Conservation (phyloP, 2,888 invertebrate genomes). For the Ptychoptera albimana region DNA sequence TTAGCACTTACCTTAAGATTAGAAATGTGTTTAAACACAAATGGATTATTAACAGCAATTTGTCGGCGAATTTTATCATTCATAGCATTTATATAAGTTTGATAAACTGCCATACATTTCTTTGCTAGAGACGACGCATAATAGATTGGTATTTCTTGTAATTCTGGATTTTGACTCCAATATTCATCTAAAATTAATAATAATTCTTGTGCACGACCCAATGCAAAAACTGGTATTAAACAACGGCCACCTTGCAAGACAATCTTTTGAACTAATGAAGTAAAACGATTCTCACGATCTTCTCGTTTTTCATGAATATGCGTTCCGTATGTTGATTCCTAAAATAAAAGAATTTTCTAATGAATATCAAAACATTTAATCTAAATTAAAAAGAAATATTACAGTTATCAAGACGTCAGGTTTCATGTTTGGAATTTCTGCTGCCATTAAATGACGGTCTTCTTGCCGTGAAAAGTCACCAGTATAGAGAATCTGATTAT, state of each 20-base stretch:
- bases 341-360: constrained; percentile 28
- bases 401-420: constrained; percentile 90
- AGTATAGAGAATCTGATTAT: constrained; percentile 67
- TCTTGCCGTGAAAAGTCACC: constrained; percentile 98
- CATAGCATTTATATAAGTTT: constrained; percentile 99
- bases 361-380: too few relatives aligned
- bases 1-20: constrained; percentile 53
- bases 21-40: constrained; percentile 94
- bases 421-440: constrained; percentile 89
- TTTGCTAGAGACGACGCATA: constrained; percentile 98
- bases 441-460: constrained; percentile 97
- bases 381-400: constrained; percentile 26
- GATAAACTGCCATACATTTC: constrained; percentile 99
- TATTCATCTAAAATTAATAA: constrained; percentile 92
- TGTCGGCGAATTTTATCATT: constrained; percentile 92
- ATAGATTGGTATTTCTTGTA: constrained; percentile 98
- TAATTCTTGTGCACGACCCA: constrained; percentile 93
- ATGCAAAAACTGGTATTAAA: constrained; percentile 95
- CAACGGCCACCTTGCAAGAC: constrained; percentile 95
- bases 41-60: constrained; percentile 96
- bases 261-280: constrained; percentile 85
- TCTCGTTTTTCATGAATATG: constrained; percentile 98
- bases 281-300: constrained; percentile 89
- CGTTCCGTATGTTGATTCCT: constrained; percentile 95
- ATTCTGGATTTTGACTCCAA: constrained; percentile 92